These are phyloP conservation scores for Anguilla pacifica DNA, from an alignment of 2,797 vertebrate species.

Conservation along the genomic window DNA sequence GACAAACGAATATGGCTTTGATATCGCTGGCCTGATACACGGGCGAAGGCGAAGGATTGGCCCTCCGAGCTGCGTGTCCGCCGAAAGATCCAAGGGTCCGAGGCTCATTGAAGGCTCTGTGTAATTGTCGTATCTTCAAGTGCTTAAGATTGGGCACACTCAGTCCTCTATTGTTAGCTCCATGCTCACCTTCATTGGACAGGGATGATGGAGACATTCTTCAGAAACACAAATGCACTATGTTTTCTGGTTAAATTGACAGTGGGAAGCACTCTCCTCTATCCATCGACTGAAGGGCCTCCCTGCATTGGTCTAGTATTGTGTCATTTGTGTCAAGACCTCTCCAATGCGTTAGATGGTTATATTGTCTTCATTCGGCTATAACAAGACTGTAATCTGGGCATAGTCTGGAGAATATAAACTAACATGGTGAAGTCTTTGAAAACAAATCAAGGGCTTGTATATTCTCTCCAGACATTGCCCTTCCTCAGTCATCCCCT, in stretches of 20 bases:
- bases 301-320: background rate
- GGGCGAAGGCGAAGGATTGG: background rate
- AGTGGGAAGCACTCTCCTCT: conserved; percentile 23
- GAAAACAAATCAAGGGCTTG: background rate
- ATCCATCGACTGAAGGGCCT: background rate
- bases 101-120: conserved; percentile 8
- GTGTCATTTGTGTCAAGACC: conserved; percentile 12
- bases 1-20: background rate
- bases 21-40: background rate
- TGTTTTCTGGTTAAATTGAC: conserved; percentile 8
- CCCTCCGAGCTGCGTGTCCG: background rate
- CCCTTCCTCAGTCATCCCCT: background rate
- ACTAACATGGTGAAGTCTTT: background rate
- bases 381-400: background rate
- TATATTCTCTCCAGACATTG: background rate
- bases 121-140: conserved; percentile 25
- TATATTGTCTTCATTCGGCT: background rate
- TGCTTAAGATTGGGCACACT: conserved; percentile 12
- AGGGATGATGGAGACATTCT: conserved; percentile 16
- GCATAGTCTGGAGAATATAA: background rate
- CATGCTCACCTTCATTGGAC: conserved; percentile 28
- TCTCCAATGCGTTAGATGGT: background rate
- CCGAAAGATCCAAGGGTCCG: background rate
- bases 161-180: conserved; percentile 16
- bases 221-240: conserved; percentile 16